phyloP scores from a whole-genome alignment of 2,797 vertebrate genomes.

The Sebastes itinus region DNA sequence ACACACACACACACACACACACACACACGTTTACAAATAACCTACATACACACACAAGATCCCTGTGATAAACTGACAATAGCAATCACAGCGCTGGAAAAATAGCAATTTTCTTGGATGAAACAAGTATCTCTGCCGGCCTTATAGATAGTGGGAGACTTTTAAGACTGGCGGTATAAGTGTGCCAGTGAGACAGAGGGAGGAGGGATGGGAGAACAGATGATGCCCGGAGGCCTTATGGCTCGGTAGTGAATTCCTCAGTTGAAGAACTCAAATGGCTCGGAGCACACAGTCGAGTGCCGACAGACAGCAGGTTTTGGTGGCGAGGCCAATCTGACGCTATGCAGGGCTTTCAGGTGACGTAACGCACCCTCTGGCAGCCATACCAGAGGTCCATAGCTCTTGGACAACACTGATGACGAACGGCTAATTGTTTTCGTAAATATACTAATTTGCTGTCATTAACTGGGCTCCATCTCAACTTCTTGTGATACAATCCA shows the following conservation, averaged over 20 bases:
- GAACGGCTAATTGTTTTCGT: neutral
- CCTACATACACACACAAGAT: neutral
- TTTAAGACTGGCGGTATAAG: slow-evolving; percentile 5
- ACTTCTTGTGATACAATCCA: neutral
- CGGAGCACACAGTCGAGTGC: neutral
- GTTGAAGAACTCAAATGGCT: slow-evolving; percentile 39
- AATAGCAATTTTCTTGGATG: slow-evolving; percentile 49
- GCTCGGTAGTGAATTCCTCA: slow-evolving; percentile 44
- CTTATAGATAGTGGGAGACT: slow-evolving; percentile 13
- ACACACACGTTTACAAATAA: slow-evolving; percentile 6
- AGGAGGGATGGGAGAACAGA: slow-evolving; percentile 59
- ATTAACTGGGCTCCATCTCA: neutral
- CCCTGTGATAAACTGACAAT: slow-evolving; percentile 22
- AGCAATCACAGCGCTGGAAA: slow-evolving; percentile 21
- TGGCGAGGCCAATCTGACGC: neutral
- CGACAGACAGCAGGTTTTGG: slow-evolving; percentile 23
- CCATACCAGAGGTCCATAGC: neutral
- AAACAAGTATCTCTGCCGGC: slow-evolving; percentile 19
- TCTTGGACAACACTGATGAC: neutral
- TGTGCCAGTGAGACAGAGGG: slow-evolving; percentile 50
- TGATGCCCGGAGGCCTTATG: slow-evolving; percentile 57
- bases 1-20: neutral
- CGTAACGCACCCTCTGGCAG: neutral
- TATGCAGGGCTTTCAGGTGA: slow-evolving; percentile 1
- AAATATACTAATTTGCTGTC: neutral